phyloP scores from a whole-genome alignment of 2,113 vertebrate genomes.

The Dissostichus mawsoni region DNA sequence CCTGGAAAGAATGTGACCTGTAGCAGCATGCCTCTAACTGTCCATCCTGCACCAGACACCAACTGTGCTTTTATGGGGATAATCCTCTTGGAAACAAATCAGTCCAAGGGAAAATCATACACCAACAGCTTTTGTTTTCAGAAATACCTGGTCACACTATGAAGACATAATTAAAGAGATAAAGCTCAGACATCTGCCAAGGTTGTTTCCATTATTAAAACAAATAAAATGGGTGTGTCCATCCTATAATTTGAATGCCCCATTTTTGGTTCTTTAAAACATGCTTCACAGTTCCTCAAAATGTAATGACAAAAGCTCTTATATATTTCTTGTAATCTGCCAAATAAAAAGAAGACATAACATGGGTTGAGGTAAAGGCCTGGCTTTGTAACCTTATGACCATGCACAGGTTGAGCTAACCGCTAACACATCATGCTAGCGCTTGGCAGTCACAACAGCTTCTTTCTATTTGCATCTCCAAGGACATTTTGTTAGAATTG shows the following conservation, averaged over 20 bases:
- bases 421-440: not conserved
- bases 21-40: constrained; percentile 21
- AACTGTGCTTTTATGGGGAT: not conserved
- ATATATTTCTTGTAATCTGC: too few relatives aligned
- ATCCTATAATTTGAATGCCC: too few relatives aligned
- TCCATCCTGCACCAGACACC: constrained; percentile 3
- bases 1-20: constrained; percentile 69
- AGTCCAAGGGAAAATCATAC: not conserved
- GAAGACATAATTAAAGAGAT: not conserved
- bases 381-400: not conserved
- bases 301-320: too few relatives aligned
- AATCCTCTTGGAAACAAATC: not conserved
- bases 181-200: too few relatives aligned
- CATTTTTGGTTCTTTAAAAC: too few relatives aligned
- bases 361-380: too few relatives aligned
- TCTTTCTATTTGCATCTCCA: not conserved
- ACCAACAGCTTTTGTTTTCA: not conserved
- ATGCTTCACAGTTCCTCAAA: too few relatives aligned
- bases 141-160: not conserved
- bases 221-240: too few relatives aligned
- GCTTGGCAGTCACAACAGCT: not conserved
- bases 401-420: not conserved
- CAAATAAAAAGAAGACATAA: too few relatives aligned
- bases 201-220: too few relatives aligned
- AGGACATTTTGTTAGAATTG: too few relatives aligned